Conservation (phyloP, 1,140 invertebrate species). For the Micrasema minimum region DNA sequence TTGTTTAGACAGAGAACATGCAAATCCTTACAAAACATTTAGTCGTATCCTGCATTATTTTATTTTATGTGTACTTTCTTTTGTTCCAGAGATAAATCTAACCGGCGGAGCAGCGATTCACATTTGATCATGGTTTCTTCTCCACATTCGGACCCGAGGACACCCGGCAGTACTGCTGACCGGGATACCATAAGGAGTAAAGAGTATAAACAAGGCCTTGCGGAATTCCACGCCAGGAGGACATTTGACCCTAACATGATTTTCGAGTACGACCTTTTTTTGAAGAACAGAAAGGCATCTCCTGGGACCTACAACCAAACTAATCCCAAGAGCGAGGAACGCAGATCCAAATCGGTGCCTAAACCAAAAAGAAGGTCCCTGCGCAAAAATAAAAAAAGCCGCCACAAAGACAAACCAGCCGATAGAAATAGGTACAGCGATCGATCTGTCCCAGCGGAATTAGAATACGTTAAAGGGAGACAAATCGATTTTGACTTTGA, state of each 20-base stretch:
- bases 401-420: conserved; percentile 4
- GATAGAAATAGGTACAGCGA: conserved; percentile 3
- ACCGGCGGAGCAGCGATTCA: conserved; percentile 43
- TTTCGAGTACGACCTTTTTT: background rate
- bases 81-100: conserved; percentile 46
- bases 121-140: conserved; percentile 28
- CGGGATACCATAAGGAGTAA: conserved; percentile 61
- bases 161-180: conserved; percentile 5
- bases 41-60: no score
- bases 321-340: conserved; percentile 19
- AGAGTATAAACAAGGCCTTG: conserved; percentile 63
- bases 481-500: conserved; percentile 51
- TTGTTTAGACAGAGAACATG: no score
- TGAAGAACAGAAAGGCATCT: background rate
- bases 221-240: conserved; percentile 63
- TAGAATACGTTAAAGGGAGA: conserved; percentile 21
- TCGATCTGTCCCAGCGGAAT: conserved; percentile 35
- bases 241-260: conserved; percentile 51
- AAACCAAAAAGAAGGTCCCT: conserved; percentile 50
- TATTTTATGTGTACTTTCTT: conserved; percentile 5
- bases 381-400: conserved; percentile 18
- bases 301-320: background rate
- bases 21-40: no score
- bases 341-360: conserved; percentile 27
- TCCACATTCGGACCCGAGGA: background rate